These are phyloP conservation scores for Stenodera caucasica DNA, from an alignment of 2,888 invertebrate species.

Conservation along the genomic window DNA sequence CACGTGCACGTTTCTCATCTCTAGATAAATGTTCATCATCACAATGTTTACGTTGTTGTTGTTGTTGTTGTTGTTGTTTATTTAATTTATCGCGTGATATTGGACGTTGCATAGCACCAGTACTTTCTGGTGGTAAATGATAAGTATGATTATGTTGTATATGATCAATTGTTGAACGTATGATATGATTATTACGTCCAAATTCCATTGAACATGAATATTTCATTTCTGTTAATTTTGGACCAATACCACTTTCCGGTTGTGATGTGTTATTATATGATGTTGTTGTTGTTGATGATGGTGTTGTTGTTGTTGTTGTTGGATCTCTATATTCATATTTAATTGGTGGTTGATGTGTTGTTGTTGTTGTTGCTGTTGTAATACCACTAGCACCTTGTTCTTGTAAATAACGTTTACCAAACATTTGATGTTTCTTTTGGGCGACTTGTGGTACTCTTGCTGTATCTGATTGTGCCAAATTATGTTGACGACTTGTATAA, in stretches of 20 bases:
- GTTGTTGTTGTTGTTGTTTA: not conserved
- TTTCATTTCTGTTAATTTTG: conserved; percentile 65
- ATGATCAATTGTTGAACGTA: conserved; percentile 61
- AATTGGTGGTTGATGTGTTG: conserved; percentile 51
- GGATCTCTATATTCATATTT: conserved; percentile 63
- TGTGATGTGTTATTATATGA: conserved; percentile 49
- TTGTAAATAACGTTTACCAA: conserved; percentile 76
- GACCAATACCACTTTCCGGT: conserved; percentile 57
- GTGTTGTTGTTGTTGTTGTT: conserved; percentile 40
- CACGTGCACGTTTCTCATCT: conserved; percentile 87
- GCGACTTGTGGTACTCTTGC: conserved; percentile 68
- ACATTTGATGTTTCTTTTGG: conserved; percentile 92
- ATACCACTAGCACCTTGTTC: conserved; percentile 44
- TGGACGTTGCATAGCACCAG: conserved; percentile 65
- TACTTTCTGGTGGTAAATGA: conserved; percentile 72
- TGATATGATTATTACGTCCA: conserved; percentile 55
- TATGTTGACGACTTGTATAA: conserved; percentile 61
- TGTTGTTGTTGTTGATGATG: conserved; percentile 40
- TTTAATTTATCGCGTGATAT: conserved; percentile 68
- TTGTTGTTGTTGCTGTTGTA: conserved; percentile 28
- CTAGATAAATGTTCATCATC: conserved; percentile 79
- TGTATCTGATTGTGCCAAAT: conserved; percentile 54
- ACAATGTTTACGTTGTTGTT: conserved; percentile 57
- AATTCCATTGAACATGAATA: conserved; percentile 73
- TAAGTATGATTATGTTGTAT: conserved; percentile 89